phyloP scores from a whole-genome alignment of 2,113 vertebrate species.

The Paratilapia polleni region DNA sequence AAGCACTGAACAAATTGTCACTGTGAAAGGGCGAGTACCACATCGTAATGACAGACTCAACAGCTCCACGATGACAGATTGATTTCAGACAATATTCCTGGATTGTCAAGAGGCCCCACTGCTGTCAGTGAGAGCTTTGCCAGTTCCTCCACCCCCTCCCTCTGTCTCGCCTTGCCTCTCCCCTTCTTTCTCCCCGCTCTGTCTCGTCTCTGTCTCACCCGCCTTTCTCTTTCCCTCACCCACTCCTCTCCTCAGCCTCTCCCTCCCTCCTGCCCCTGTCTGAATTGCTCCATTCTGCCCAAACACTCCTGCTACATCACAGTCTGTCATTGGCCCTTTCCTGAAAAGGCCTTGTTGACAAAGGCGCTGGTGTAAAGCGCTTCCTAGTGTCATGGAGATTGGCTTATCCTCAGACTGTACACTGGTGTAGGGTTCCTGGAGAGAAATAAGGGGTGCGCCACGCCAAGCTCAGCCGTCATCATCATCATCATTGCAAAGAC shows the following conservation, averaged over 20 bases:
- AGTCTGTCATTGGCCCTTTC: conserved; percentile 63
- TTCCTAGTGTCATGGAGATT: conserved; percentile 61
- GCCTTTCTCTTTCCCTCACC: conserved; percentile 54
- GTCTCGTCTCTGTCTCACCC: conserved; percentile 62
- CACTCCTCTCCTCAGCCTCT: conserved; percentile 20
- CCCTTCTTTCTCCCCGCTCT: conserved; percentile 12
- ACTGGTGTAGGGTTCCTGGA: conserved; percentile 50
- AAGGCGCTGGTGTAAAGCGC: conserved; percentile 68
- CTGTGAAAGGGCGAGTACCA: conserved; percentile 61
- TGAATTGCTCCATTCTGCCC: conserved; percentile 69
- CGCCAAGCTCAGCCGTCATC: conserved; percentile 18
- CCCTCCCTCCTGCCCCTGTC: conserved; percentile 28
- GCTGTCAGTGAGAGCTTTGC: conserved; percentile 73
- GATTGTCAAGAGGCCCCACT: conserved; percentile 67
- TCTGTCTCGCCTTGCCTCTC: conserved; percentile 46
- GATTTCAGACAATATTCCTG: conserved; percentile 73
- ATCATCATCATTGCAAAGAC: conserved; percentile 20
- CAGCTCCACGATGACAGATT: conserved; percentile 68
- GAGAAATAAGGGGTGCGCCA: conserved; percentile 37
- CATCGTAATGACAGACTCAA: conserved; percentile 63
- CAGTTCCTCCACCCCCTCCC: conserved; percentile 45
- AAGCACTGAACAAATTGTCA: conserved; percentile 74
- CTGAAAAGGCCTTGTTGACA: conserved; percentile 68
- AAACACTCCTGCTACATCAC: conserved; percentile 65
- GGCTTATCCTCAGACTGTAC: conserved; percentile 35